Base-by-base conservation (phyloP, 2,888 invertebrate genomes). In the Phortica okadai region DNA sequence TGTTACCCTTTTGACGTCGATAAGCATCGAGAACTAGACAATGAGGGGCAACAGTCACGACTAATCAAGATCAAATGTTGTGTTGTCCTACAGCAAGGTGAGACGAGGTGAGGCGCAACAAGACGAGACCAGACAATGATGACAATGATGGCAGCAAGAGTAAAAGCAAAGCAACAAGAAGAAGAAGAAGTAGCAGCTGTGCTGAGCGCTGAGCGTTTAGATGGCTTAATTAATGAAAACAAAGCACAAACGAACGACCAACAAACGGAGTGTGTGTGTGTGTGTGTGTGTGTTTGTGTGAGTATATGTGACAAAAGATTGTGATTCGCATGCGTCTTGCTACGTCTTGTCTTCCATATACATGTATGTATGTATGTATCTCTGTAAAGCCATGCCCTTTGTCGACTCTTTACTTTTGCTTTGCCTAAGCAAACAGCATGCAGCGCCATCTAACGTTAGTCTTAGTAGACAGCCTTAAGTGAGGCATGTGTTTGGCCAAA, bases 221-320 rank as follows among this genome's bases (percentile, higher is more conserved):
- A 69, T 69, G 44, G 69, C 69, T 50, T 69, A 69, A 69, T 69
- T 69, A 69, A 69, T 69, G 69, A 69, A 50, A 69, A 50, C 50
- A 69, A 69, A 69, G 50, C 14, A 50, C 10, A 69, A 44, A 69
- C 14, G 8, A 16, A 56, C 14, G 16, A 8, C 14, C 16, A 59
- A 59, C 14, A 59, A 5, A 59, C 16, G 16, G 16, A 59, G 25
- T 16, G 50, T 50, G 6, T 50, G 50, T 14, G 50, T 50, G 8
- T 50, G 5, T 8, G 14, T 50, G 10, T 50, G 33, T 50, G 50
- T 50, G 14, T 50, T 2, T 14, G 10, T 14, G 14, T 14, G 2
- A 3, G 1, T 50, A 3, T 33, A 33, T 33, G 33, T 33, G 33
- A 33, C 33, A 33, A 33, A 33, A 33, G 33, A 33, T 33, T 33